These are phyloP conservation scores for Melanotaenia boesemani DNA, from an alignment of 2,797 vertebrate genomes.

Conservation along the genomic window DNA sequence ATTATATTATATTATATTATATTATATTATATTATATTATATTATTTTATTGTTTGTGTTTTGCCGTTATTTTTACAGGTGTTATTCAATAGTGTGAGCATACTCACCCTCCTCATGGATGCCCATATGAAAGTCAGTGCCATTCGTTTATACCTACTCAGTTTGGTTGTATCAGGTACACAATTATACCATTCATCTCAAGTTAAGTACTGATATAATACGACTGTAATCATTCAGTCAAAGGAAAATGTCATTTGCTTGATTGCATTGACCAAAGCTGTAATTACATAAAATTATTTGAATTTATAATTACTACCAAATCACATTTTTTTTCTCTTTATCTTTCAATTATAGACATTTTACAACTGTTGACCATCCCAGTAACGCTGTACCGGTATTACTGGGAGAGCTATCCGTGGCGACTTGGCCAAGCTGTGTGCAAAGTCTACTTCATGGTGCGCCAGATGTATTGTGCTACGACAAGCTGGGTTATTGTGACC, in stretches of 20 bases:
- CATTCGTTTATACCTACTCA: constrained; percentile 82
- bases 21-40: neutral
- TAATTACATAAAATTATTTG: neutral
- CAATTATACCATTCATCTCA: neutral
- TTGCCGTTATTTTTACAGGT: constrained; percentile 49
- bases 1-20: neutral
- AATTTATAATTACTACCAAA: neutral
- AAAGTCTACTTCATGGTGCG: constrained; percentile 86
- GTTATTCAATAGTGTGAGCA: constrained; percentile 76
- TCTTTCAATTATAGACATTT: constrained; percentile 66
- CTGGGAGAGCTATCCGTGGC: constrained; percentile 87
- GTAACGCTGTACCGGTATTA: constrained; percentile 85
- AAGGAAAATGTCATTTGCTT: neutral
- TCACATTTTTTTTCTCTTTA: neutral
- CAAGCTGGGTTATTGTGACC: constrained; percentile 85
- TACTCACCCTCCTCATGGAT: constrained; percentile 80
- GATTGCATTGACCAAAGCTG: neutral
- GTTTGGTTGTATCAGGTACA: constrained; percentile 77
- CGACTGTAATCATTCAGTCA: neutral
- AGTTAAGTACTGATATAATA: neutral
- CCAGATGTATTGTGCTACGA: constrained; percentile 85
- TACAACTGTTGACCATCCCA: constrained; percentile 84
- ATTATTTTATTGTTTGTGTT: constrained; percentile 1
- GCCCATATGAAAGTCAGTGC: constrained; percentile 81
- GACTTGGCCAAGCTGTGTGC: constrained; percentile 78